Evolutionary conservation across 2,113 vertebrate genomes (phyloP).

Genomic region (Urocitellus parryii): DNA sequence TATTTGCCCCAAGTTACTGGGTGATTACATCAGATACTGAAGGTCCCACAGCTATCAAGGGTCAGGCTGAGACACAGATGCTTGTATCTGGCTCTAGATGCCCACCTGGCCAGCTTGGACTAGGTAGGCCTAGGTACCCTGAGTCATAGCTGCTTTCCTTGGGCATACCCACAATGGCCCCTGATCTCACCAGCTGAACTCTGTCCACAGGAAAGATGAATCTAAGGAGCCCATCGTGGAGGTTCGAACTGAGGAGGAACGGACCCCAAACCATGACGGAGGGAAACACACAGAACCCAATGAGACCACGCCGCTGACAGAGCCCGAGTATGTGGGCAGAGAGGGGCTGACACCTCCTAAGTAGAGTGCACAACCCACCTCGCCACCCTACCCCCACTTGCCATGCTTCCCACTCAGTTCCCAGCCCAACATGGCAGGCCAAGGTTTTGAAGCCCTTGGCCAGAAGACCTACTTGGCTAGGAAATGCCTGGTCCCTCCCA

Average conservation of each 20-base stretch:
- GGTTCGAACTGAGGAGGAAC: slow-evolving; percentile 95
- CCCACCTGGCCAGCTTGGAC: background rate
- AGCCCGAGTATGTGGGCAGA: slow-evolving; percentile 94
- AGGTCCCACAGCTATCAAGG: background rate
- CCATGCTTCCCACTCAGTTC: background rate
- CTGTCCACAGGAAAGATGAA: slow-evolving; percentile 94
- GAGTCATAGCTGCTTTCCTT: background rate
- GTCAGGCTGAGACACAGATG: background rate
- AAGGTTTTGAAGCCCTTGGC: background rate
- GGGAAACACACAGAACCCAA: slow-evolving; percentile 96
- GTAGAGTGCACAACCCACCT: background rate
- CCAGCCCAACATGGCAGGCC: background rate
- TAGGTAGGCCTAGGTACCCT: background rate
- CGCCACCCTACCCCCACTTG: background rate
- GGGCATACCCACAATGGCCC: background rate
- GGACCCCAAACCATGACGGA: slow-evolving; percentile 96
- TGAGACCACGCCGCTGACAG: slow-evolving; percentile 97
- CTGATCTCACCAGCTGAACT: background rate
- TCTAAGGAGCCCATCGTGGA: slow-evolving; percentile 99
- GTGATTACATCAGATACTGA: background rate
- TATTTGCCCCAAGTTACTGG: background rate
- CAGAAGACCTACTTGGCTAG: background rate
- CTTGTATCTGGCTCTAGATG: background rate
- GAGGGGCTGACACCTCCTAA: background rate
- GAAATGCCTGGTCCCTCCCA: background rate